phyloP scores from a whole-genome alignment of 2,113 vertebrate species.

The Labeo rohita region DNA sequence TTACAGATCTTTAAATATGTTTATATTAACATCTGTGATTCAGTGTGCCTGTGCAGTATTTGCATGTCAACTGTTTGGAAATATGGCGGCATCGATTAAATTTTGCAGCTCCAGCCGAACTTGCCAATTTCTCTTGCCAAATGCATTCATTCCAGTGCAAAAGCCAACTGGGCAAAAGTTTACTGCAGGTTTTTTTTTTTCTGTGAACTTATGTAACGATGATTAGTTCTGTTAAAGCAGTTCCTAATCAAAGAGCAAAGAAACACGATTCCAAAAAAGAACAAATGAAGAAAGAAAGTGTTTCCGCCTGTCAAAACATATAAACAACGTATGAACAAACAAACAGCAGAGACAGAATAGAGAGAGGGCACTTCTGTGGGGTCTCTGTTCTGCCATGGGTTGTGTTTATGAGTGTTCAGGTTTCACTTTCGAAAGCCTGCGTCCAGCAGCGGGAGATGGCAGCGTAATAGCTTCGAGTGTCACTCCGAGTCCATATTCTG shows the following conservation, averaged over 20 bases:
- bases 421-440: slow-evolving; percentile 58
- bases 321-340: slow-evolving; percentile 55
- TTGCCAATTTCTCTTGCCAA: slow-evolving; percentile 27
- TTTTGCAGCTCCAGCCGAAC: slow-evolving; percentile 52
- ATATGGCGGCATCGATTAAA: slow-evolving; percentile 51
- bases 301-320: slow-evolving; percentile 55
- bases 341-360: slow-evolving; percentile 54
- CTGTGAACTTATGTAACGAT: slow-evolving; percentile 33
- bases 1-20: slow-evolving; percentile 68
- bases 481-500: slow-evolving; percentile 42
- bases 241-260: slow-evolving; percentile 68
- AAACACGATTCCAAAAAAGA: slow-evolving; percentile 58
- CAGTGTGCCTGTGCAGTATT: slow-evolving; percentile 57
- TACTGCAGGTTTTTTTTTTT: slow-evolving; percentile 14
- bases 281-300: slow-evolving; percentile 56
- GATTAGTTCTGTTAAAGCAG: slow-evolving; percentile 63
- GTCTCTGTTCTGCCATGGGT: slow-evolving; percentile 59
- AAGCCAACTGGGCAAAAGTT: slow-evolving; percentile 51
- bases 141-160: slow-evolving; percentile 69
- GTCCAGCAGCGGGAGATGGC: slow-evolving; percentile 68
- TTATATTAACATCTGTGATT: slow-evolving; percentile 55
- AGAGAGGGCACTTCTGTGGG: slow-evolving; percentile 74
- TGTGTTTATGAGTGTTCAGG: slow-evolving; percentile 19
- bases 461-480: slow-evolving; percentile 64
- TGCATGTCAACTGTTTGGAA: slow-evolving; percentile 52